phyloP scores from a whole-genome alignment of 37 sponge, comb jelly and placozoan species.

The Geodia barretti region DNA sequence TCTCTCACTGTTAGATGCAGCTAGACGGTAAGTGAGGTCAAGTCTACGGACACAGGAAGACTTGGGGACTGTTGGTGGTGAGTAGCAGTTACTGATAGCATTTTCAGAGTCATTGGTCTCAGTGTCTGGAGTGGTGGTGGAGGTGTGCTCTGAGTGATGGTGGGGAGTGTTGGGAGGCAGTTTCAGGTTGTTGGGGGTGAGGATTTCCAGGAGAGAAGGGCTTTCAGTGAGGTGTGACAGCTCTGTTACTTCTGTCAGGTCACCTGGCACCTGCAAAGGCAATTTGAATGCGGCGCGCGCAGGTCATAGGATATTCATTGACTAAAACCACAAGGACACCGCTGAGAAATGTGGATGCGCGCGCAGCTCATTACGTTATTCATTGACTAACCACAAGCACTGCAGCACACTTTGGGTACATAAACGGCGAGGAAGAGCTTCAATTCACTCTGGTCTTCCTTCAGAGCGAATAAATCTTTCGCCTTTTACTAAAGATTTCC shows the following conservation, averaged over 20 bases:
- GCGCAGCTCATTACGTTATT: background rate
- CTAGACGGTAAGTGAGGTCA: background rate
- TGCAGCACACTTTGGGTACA: background rate
- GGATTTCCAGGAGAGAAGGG: background rate
- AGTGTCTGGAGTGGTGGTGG: background rate
- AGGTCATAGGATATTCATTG: background rate
- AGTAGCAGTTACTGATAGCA: background rate
- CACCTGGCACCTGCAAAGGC: background rate
- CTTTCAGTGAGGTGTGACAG: background rate
- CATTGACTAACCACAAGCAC: background rate
- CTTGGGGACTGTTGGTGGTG: background rate
- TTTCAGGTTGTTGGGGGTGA: too few species aligned
- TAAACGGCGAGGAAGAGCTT: background rate
- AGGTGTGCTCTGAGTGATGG: background rate
- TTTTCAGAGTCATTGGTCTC: background rate
- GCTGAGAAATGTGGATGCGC: too few species aligned
- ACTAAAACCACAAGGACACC: background rate
- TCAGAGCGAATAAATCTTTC: constrained; percentile 87
- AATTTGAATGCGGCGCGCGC: too few species aligned
- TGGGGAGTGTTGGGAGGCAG: too few species aligned
- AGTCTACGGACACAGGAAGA: background rate
- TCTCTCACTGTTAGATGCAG: background rate
- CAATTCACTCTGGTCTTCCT: constrained; percentile 65
- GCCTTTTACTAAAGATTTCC: constrained; percentile 90
- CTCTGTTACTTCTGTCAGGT: background rate